Conservation (phyloP, 2,113 vertebrate species). For the Myotis yumanensis region DNA sequence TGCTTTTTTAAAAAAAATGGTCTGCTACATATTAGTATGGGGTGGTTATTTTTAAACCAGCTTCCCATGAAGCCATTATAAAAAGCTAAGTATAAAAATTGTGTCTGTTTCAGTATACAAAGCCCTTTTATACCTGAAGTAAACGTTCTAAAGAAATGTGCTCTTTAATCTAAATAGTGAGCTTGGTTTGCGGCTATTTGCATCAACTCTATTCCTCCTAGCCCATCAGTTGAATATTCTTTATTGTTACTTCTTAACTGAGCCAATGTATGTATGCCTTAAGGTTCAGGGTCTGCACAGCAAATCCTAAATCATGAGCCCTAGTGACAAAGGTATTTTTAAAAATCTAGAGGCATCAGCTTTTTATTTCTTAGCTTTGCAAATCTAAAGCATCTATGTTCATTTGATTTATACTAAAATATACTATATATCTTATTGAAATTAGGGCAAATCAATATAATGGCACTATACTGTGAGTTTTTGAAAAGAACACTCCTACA, state of each 20-base stretch:
- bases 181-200: background rate
- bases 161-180: background rate
- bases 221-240: background rate
- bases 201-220: background rate
- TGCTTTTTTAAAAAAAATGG: background rate
- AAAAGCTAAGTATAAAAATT: background rate
- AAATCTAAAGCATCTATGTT: background rate
- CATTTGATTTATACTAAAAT: conserved; percentile 10
- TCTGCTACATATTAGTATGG: conserved; percentile 5
- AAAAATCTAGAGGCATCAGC: background rate
- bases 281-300: background rate
- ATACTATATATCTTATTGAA: background rate
- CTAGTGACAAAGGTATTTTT: conserved; percentile 2
- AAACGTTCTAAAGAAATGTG: background rate
- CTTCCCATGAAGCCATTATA: conserved; percentile 24
- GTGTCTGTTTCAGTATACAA: background rate
- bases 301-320: background rate
- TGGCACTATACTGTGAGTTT: background rate
- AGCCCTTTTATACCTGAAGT: background rate
- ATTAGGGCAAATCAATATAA: background rate
- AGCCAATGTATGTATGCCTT: background rate
- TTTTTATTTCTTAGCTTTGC: conserved; percentile 30
- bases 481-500: background rate
- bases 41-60: conserved; percentile 53
- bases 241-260: background rate